Evolutionary conservation across 2,113 vertebrate species (phyloP).

Genomic region (human): DNA sequence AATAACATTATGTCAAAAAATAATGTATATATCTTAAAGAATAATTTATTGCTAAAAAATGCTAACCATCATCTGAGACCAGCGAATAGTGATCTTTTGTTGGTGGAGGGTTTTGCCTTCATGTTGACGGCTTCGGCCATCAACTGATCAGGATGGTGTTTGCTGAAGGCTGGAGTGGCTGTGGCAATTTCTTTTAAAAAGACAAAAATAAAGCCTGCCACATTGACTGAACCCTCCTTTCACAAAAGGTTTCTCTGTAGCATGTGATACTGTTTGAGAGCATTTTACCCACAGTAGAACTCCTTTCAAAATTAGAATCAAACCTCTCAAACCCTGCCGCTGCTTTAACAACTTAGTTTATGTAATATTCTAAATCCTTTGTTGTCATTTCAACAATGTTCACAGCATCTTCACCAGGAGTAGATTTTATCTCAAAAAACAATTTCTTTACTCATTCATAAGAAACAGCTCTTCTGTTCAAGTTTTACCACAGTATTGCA

Average conservation of each 20-base stretch:
- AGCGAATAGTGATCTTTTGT: not conserved
- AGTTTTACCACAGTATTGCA: too few relatives aligned
- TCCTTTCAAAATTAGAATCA: not conserved
- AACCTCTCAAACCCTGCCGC: not conserved
- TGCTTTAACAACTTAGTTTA: not conserved
- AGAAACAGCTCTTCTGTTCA: not conserved
- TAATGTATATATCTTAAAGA: not conserved
- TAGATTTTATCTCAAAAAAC: not conserved
- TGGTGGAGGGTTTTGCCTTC: not conserved
- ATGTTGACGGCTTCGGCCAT: not conserved
- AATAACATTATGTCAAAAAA: not conserved
- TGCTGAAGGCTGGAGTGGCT: not conserved
- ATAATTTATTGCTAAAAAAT: not conserved
- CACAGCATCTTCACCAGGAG: not conserved
- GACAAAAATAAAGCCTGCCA: not conserved
- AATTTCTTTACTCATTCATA: not conserved
- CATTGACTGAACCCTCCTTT: not conserved
- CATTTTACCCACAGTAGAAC: not conserved
- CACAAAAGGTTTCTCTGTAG: not conserved
- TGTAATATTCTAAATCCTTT: not conserved
- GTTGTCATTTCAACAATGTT: not conserved
- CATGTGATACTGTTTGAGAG: not conserved
- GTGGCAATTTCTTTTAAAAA: not conserved
- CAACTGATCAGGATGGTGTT: not conserved
- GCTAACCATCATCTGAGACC: not conserved